These are phyloP conservation scores for Apodemus sylvaticus DNA, from an alignment of 2,113 vertebrate genomes.

Conservation along the genomic window DNA sequence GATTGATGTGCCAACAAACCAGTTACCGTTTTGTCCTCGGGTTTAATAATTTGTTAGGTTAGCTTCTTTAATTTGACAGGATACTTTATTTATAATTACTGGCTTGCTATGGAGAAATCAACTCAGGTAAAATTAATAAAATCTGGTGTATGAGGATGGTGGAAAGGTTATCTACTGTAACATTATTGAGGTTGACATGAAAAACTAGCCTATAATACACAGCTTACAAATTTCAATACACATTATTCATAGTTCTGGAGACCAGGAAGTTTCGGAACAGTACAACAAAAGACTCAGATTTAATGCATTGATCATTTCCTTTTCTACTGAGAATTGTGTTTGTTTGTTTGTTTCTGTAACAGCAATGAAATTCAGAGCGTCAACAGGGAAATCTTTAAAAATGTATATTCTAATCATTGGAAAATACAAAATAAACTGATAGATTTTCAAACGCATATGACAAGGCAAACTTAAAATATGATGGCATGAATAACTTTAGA, in stretches of 20 bases:
- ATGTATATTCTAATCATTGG: neutral
- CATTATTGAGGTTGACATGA: neutral
- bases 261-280: neutral
- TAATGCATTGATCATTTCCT: neutral
- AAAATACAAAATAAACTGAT: neutral
- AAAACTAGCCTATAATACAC: neutral
- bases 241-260: neutral
- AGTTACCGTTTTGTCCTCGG: neutral
- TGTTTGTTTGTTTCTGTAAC: neutral
- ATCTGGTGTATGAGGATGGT: fast-evolving
- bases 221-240: neutral
- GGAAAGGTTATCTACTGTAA: neutral
- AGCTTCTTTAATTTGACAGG: neutral
- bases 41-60: neutral
- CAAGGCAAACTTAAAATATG: neutral
- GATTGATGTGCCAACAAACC: too few relatives aligned
- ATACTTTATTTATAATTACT: neutral
- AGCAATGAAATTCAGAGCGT: neutral
- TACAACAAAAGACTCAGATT: neutral
- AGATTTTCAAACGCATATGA: neutral
- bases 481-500: neutral
- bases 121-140: too few relatives aligned
- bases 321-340: neutral
- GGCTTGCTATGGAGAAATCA: neutral
- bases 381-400: neutral